Base-by-base conservation (phyloP, 2,888 invertebrate species). In the Automeris io region DNA sequence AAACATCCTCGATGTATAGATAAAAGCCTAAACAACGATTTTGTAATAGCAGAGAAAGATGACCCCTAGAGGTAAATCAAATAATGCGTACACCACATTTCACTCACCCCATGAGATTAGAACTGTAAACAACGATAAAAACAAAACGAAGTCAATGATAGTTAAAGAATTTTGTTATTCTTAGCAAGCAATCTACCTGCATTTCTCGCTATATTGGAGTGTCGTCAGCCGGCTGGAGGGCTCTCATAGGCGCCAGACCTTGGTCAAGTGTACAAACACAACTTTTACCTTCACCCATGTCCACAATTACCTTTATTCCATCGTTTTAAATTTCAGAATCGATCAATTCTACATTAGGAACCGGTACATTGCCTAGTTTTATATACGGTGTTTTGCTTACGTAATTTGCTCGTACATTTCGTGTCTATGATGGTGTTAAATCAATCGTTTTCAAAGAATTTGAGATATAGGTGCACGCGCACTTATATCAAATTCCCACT, bases 171-270 rank as follows among this genome's bases (percentile, higher is more conserved):
- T 57, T 42, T 53, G 56, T 49, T 56, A 37, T 35, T 47, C 45
- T 55, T 42, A 41, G 45, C 42, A 42, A 54, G 21, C 25, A 26
- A 50, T 45, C 54, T 44, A 37, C 49, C 49, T 52, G 47, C 57
- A 47, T 61, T 58, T 59, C 53, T 61, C 44, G 52, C 40, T 45
- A 46, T 45, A 41, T 62, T 57, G 46, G 49, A 62, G 51, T 43
- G 46, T 46, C 46, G 35, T 57, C 47, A 40, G 33, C 34, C 22
- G 56, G 52, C 61, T 74, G 55, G 61, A 80, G 78, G 65, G 70
- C 78, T 51, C 79, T 79, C 63, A 42, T 45, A 62, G 80, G 80
- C 80, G 80, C 80, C 80, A 70, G 40, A 61, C 58, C 60, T 59
- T 51, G 46, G 46, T 25, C 56, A 54, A 56, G 46, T 54, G 41